Conservation (phyloP, 2,797 vertebrate species). For the Odontamblyopus lacepedii region DNA sequence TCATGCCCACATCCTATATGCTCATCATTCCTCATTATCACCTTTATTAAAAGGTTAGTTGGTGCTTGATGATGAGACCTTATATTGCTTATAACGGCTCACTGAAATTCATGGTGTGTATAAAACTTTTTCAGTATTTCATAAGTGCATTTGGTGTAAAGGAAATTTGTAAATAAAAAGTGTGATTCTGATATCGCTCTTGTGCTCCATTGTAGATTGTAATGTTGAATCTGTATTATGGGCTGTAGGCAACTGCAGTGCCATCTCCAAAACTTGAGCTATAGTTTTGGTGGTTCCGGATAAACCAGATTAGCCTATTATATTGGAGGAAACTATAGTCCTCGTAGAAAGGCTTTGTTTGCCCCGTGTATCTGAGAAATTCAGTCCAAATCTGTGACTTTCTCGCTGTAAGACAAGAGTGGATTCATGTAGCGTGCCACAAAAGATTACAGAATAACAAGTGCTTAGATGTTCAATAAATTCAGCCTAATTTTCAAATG, state of each 20-base stretch:
- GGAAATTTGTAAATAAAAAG: conserved; percentile 1
- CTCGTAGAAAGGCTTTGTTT: too few relatives aligned
- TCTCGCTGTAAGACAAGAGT: neutral
- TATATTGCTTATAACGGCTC: neutral
- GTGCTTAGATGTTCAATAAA: neutral
- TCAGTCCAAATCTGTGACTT: neutral
- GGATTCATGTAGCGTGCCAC: neutral
- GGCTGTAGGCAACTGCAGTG: too few relatives aligned
- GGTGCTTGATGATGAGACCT: conserved; percentile 1
- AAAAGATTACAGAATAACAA: neutral
- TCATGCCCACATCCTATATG: neutral
- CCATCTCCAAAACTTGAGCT: too few relatives aligned
- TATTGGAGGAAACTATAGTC: neutral
- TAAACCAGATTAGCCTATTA: too few relatives aligned
- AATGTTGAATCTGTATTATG: too few relatives aligned
- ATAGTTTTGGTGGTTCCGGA: too few relatives aligned
- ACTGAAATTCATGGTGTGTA: neutral
- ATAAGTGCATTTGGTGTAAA: conserved; percentile 1
- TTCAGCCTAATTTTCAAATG: neutral
- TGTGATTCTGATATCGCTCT: neutral
- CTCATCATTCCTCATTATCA: neutral
- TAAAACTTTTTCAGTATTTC: conserved; percentile 7
- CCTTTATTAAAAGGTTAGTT: neutral
- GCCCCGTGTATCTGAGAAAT: too few relatives aligned
- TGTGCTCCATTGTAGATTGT: too few relatives aligned